Evolutionary conservation across 2,888 invertebrate species (phyloP), one percentile per base, ranked within the genome.

Genomic region (Brachypalpus laphriformis): DNA sequence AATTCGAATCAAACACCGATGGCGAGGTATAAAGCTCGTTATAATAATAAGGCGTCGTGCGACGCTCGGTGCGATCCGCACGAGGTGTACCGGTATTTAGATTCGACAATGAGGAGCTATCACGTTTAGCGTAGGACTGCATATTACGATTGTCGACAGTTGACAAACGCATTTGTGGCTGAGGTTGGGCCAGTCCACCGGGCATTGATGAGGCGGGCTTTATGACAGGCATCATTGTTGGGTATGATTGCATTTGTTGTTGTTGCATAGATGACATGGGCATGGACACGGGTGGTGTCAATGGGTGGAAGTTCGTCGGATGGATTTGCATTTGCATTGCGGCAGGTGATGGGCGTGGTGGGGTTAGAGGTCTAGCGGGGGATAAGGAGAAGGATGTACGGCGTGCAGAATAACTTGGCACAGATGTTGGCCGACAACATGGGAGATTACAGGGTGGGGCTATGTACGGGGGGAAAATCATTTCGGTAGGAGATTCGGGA

Each of bases 381-480:
- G 85, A 75, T 47, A 82, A 25, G 68, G 87, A 87, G 37, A 86
- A 77, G 56, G 82, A 76, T 25, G 68, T 86, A 8, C 82, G 70
- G n/a, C 86, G 77, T 31, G 87, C 87, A 76, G 88, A 87, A 82
- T 88, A 91, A 87, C 91, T 90, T 47, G 91, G 91, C 72, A 91
- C 89, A 25, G 92, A 90, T 40, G 89, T 88, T 77, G 91, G 90
- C 56, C 91, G 91, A 87, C 92, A 91, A 88, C 92, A 91, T 82
- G 91, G 89, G 72, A 91, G 89, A 88, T 91, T 90, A 87, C 91
- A 91, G 20, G 92, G 91, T 65, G 90, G 92, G 74, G 91, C 91
- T 87, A 91, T 91, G 81, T 91, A 91, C 54, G 91, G 91, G 57
- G 92, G 91, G 88, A 92, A 92, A 70, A 91, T 88, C 90, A 91